Evolutionary conservation across 2,888 invertebrate species (phyloP), one percentile per base, ranked within the genome.

Genomic region (Tetanocera ferruginea): DNA sequence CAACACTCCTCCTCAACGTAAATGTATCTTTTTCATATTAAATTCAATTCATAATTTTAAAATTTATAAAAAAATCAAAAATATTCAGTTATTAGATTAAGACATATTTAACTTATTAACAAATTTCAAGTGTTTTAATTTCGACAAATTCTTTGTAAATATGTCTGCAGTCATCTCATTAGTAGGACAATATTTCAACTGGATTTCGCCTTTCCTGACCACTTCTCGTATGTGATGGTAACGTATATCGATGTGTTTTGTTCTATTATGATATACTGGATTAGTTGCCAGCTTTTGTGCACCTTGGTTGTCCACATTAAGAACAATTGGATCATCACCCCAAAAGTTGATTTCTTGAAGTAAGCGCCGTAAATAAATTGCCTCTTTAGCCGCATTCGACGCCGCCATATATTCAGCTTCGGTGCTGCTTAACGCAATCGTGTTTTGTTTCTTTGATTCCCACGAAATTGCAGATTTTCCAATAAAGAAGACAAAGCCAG

Each of bases 141-240:
- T 78, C 5, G 49, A 34, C 23, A 78, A 64, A 64, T 75, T 75
- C 14, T 78, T 78, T 2, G 69, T 78, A 9, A 78, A n/a, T 23
- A 74, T 69, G 23, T 78, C 77, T 11, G 77, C 77, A 6, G 69
- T 49, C 69, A 60, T 78, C 19, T 31, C 37, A 14, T 70, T 34
- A 1, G 75, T 75, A 9, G 77, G 73, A 43, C 74, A 74, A 37
- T 78, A 78, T 14, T 66, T 17, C 17, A 76, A 67, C 17, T 25
- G 9, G 49, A 76, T 72, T 52, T 72, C 69, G 14, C 25, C 25
- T 8, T 19, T 51, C 49, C 17, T n/a, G 11, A 78, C 62, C 14
- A 76, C 78, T 14, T 77, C 77, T 43, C 77, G 43, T n/a, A 77
- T 57, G 71, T 76, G 77, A 37, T 79, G 79, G 23, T 72, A 77